phyloP scores from a whole-genome alignment of 2,888 invertebrate species.

The Unio delphinus region DNA sequence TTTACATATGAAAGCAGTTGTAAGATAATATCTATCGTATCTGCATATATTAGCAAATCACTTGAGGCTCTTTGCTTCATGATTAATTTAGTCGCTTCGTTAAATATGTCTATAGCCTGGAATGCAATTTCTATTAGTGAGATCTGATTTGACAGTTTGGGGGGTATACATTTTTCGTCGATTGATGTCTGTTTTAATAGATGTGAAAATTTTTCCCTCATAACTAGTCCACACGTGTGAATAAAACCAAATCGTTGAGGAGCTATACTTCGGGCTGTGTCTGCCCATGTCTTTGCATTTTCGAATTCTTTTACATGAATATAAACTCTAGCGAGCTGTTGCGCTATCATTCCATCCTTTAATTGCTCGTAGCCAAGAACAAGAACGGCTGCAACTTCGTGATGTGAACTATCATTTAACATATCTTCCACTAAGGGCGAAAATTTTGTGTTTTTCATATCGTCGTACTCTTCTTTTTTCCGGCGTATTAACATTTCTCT shows the following conservation, averaged over 20 bases:
- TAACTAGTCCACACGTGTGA: conserved; percentile 7
- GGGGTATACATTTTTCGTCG: no score
- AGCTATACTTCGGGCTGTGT: conserved; percentile 4
- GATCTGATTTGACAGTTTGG: background rate
- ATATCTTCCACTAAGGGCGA: no score
- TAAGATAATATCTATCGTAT: background rate
- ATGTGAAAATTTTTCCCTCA: conserved; percentile 6
- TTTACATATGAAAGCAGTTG: background rate
- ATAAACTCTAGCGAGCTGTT: conserved; percentile 9
- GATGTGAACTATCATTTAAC: no score
- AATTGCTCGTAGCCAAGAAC: no score
- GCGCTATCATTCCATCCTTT: conserved; percentile 6
- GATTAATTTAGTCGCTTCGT: background rate
- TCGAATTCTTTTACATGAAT: conserved; percentile 4
- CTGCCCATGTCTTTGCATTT: conserved; percentile 8
- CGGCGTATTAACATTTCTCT: no score
- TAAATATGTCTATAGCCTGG: conserved; percentile 7
- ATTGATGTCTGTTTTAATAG: no score
- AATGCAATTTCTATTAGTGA: background rate
- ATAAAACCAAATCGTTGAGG: background rate
- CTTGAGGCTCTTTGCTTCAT: background rate
- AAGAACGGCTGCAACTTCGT: no score
- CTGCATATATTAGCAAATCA: background rate
- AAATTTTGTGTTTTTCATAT: no score
- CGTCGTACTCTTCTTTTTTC: no score